A percentile compares a stretch with the other conserved stretches of the same genome.
These are phyloP conservation scores for Vespertilio murinus DNA, from an alignment of 2,797 vertebrate genomes.

Conservation along the genomic window DNA sequence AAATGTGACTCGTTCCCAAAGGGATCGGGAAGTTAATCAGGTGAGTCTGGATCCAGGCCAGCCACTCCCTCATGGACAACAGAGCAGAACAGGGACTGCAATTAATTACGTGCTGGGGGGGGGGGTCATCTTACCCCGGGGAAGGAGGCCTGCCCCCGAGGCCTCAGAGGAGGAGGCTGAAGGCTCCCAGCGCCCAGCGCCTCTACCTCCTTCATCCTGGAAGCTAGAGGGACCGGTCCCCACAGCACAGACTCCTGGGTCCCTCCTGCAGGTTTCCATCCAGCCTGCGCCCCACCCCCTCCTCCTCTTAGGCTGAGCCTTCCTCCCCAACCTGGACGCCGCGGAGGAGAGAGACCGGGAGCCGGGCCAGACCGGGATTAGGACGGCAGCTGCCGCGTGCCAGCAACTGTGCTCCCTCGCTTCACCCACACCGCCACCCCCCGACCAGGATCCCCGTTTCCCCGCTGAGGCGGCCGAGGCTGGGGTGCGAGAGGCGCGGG, in stretches of 20 bases:
- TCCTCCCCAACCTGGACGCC: not conserved
- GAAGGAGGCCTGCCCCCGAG: not conserved
- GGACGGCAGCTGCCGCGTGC: not conserved
- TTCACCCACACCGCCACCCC: not conserved
- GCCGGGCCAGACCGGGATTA: not conserved
- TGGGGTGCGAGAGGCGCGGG: not conserved
- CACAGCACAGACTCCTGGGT: not conserved
- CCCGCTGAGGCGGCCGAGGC: not conserved
- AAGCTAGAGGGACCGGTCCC: not conserved
- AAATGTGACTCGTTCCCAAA: not conserved
- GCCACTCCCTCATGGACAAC: not conserved
- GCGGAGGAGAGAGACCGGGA: not conserved
- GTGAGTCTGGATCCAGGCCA: conserved; percentile 43
- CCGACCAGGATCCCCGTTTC: not conserved
- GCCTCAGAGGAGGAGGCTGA: not conserved
- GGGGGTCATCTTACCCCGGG: not conserved
- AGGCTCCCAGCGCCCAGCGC: not conserved
- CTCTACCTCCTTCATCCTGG: not conserved
- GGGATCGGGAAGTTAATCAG: conserved; percentile 2
- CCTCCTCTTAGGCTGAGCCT: not conserved
- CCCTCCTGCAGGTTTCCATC: not conserved
- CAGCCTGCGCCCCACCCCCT: not conserved
- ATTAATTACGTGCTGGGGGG: conserved; percentile 9
- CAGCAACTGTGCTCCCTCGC: not conserved
- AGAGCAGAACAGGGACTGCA: conserved; percentile 1